Conservation (phyloP, 2,797 vertebrate genomes). For the Enteromius anoplus region DNA sequence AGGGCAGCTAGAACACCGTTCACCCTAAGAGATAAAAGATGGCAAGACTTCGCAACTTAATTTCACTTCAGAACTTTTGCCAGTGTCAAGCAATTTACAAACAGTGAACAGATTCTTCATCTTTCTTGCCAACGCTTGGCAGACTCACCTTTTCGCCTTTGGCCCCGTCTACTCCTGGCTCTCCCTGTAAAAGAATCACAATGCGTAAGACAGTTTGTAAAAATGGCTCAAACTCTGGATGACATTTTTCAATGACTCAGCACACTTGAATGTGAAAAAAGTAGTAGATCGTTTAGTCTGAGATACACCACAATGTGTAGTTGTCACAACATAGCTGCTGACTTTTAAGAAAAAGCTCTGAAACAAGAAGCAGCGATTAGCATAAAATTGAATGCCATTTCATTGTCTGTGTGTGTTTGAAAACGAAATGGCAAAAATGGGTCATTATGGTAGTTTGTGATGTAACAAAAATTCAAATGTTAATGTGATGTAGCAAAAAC, state of each 20-base stretch:
- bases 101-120: slow-evolving; percentile 28
- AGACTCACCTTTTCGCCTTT: slow-evolving; percentile 66
- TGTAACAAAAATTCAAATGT: background rate
- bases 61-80: background rate
- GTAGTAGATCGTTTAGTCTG: slow-evolving; percentile 20
- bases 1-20: slow-evolving; percentile 82
- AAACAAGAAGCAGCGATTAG: slow-evolving; percentile 3
- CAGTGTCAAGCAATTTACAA: background rate
- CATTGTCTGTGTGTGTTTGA: background rate
- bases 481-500: slow-evolving; percentile 22
- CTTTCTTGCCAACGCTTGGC: background rate
- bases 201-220: slow-evolving; percentile 3
- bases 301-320: slow-evolving; percentile 7
- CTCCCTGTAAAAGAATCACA: slow-evolving; percentile 59
- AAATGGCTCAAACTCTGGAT: slow-evolving; percentile 11
- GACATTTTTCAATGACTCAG: slow-evolving; percentile 26
- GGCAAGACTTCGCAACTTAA: background rate
- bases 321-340: slow-evolving; percentile 38
- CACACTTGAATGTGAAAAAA: slow-evolving; percentile 35
- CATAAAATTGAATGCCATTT: background rate
- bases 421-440: background rate
- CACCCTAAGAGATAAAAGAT: slow-evolving; percentile 77
- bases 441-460: background rate
- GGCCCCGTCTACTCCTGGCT: slow-evolving; percentile 53
- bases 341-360: slow-evolving; percentile 6